A percentile compares a stretch with the other conserved stretches of the same genome.
Conservation (phyloP, 2,797 vertebrate species). For the Lithobates sylvaticus region DNA sequence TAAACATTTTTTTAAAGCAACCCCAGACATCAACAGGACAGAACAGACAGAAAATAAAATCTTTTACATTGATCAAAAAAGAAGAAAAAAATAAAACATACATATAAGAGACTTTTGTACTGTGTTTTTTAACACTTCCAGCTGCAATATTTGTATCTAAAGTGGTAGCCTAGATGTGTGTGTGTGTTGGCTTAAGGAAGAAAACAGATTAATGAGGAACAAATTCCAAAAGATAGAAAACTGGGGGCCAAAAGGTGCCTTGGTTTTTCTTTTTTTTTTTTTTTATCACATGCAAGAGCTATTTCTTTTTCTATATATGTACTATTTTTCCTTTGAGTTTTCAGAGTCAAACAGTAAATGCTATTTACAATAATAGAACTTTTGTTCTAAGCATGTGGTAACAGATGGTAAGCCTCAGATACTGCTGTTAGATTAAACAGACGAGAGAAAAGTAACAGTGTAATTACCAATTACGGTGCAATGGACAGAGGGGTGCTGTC, state of each 20-base stretch:
- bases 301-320: conserved; percentile 26
- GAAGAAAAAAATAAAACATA: not conserved
- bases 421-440: conserved; percentile 54
- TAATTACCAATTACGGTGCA: conserved; percentile 53
- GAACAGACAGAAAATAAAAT: conserved; percentile 14
- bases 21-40: conserved; percentile 41
- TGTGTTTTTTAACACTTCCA: conserved; percentile 3
- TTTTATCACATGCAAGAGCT: conserved; percentile 14
- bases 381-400: conserved; percentile 54
- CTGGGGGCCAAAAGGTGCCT: conserved; percentile 33
- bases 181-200: not conserved
- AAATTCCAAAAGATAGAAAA: conserved; percentile 26
- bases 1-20: conserved; percentile 21
- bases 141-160: conserved; percentile 10
- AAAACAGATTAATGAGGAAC: conserved; percentile 36
- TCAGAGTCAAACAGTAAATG: conserved; percentile 57
- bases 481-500: conserved; percentile 41
- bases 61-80: not conserved
- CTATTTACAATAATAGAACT: conserved; percentile 58
- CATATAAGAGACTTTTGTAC: conserved; percentile 16
- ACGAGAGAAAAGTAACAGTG: conserved; percentile 43
- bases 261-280: conserved; percentile 14
- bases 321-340: conserved; percentile 31
- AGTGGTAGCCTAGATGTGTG: conserved; percentile 28
- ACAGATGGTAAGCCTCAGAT: conserved; percentile 58